Evolutionary conservation across 2,113 vertebrate genomes (phyloP).

Genomic region (Pygoscelis antarcticus): DNA sequence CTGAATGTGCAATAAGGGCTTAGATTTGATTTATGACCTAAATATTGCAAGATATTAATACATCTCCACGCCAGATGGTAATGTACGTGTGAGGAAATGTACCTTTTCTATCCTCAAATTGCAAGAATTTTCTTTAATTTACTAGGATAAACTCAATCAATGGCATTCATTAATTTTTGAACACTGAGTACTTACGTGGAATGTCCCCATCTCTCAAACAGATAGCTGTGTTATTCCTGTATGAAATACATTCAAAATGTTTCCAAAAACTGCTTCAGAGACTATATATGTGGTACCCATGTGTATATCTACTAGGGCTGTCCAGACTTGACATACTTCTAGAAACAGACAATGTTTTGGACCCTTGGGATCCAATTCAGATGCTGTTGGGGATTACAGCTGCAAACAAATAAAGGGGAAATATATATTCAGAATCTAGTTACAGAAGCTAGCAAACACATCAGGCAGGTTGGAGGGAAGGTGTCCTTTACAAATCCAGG

Average conservation of each 20-base stretch:
- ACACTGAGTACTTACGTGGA: neutral
- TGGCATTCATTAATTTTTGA: constrained; percentile 51
- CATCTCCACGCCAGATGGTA: constrained; percentile 58
- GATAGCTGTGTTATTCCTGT: constrained; percentile 18
- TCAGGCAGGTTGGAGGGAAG: neutral
- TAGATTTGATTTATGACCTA: constrained; percentile 72
- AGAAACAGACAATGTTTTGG: neutral
- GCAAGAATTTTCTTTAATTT: constrained; percentile 48
- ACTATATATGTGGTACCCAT: neutral
- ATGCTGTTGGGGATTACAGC: constrained; percentile 8
- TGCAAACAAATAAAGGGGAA: constrained; percentile 26
- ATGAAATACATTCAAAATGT: neutral
- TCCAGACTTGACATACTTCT: neutral
- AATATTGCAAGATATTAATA: constrained; percentile 73
- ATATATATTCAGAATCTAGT: neutral
- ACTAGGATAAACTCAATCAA: constrained; percentile 55
- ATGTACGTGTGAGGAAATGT: constrained; percentile 50
- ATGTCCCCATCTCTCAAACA: neutral
- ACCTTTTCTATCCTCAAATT: constrained; percentile 50
- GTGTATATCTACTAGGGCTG: neutral
- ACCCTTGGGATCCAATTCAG: constrained; percentile 71
- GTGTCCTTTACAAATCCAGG: neutral
- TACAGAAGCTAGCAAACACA: constrained; percentile 30
- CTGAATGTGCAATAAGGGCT: constrained; percentile 65
- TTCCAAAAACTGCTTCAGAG: constrained; percentile 34